These are phyloP conservation scores for Oncorhynchus gorbuscha DNA, from an alignment of 2,113 vertebrate genomes.

Conservation along the genomic window DNA sequence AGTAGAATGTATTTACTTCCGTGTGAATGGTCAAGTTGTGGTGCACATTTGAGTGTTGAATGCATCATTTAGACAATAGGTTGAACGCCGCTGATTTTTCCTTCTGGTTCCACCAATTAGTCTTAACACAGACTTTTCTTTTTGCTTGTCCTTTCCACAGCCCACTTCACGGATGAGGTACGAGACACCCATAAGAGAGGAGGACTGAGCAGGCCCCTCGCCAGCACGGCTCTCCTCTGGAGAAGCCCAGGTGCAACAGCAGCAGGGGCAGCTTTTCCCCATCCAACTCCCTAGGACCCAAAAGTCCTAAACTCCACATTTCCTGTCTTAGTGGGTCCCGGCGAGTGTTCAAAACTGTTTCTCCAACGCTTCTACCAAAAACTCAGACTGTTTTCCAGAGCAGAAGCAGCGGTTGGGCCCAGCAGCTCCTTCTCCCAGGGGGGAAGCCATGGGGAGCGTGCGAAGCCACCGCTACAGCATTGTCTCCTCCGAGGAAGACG, in stretches of 20 bases:
- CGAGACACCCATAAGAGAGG: slow-evolving; percentile 69
- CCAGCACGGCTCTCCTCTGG: slow-evolving; percentile 23
- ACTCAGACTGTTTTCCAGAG: slow-evolving; percentile 98
- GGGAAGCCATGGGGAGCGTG: slow-evolving; percentile 93
- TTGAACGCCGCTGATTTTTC: slow-evolving; percentile 37
- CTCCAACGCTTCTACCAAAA: slow-evolving; percentile 97
- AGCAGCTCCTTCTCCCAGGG: slow-evolving; percentile 73
- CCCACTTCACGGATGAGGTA: slow-evolving; percentile 67
- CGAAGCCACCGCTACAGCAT: slow-evolving; percentile 97
- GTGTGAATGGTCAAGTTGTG: slow-evolving; percentile 3
- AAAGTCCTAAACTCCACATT: slow-evolving; percentile 42
- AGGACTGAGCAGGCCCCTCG: slow-evolving; percentile 65
- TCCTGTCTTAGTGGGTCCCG: slow-evolving; percentile 73
- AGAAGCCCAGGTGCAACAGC: slow-evolving; percentile 21
- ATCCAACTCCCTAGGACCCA: slow-evolving; percentile 24
- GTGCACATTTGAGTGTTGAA: slow-evolving; percentile 21
- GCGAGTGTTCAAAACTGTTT: slow-evolving; percentile 95
- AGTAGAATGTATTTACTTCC: not conserved
- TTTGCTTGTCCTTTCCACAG: slow-evolving; percentile 59
- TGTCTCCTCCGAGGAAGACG: slow-evolving; percentile 94
- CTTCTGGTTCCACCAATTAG: slow-evolving; percentile 49
- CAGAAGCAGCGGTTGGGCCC: slow-evolving; percentile 74
- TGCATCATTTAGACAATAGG: slow-evolving; percentile 59
- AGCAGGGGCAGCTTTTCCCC: not conserved
- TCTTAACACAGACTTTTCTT: slow-evolving; percentile 44